These are phyloP conservation scores for Hydrotaea diabolus DNA, from an alignment of 2,888 invertebrate genomes.

Conservation along the genomic window DNA sequence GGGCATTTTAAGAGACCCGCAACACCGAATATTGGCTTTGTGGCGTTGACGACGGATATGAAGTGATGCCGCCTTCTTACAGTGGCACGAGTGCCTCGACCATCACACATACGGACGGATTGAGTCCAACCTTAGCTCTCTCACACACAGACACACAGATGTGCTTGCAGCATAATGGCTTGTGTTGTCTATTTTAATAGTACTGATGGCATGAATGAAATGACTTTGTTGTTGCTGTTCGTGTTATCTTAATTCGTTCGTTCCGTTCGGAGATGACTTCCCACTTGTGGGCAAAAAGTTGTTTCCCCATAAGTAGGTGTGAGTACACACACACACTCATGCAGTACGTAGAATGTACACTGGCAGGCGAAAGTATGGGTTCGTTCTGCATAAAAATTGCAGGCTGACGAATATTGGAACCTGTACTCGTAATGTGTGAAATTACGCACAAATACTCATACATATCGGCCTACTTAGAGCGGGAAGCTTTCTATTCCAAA, in stretches of 20 bases:
- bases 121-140: neutral
- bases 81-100: neutral
- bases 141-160: neutral
- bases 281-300: neutral
- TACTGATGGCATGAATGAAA: neutral
- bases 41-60: neutral
- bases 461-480: too few species aligned
- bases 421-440: too few species aligned
- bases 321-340: too few species aligned
- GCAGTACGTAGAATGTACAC: too few species aligned
- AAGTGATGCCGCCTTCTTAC: neutral
- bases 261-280: constrained; percentile 6
- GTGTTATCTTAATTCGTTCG: constrained; percentile 13
- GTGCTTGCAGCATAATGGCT: neutral
- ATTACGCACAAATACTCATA: too few species aligned
- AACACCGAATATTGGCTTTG: neutral
- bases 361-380: too few species aligned
- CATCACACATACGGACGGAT: neutral
- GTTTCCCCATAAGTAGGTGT: neutral
- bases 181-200: neutral
- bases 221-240: constrained; percentile 1
- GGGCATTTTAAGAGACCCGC: neutral
- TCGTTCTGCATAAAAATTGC: too few species aligned
- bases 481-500: too few species aligned
- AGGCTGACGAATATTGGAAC: too few species aligned